Base-by-base conservation (phyloP, 2,888 invertebrate genomes). In the Drosophila emarginata region DNA sequence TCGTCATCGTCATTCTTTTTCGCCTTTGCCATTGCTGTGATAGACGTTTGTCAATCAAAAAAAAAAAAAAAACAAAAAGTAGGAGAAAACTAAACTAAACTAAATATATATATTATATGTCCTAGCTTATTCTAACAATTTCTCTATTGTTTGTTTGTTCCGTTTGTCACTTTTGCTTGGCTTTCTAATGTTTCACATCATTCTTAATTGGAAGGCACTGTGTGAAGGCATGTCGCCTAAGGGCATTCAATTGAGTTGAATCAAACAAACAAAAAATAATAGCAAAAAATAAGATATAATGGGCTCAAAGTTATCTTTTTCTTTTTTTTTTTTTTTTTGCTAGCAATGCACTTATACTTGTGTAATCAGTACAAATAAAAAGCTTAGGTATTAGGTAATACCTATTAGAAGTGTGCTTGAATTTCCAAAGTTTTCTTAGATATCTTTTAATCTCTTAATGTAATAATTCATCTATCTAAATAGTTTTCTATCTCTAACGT, bases 41-140 rank as follows among this genome's bases (percentile, higher is more conserved):
- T 85, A 76, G 87, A 87, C 78, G 76, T 76, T 83, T 87, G 89
- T 82, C 88, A 88, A 88, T 88, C 88, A 85, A 80, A 79, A 79
- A 26, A 32, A 32, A 32, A 32, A 1, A 32, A 9, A 11, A 4
- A 32, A 32, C 9, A 32, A 32, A 1, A 32, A 9, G 4, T 1
- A 32, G 9, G 32, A 26, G 32, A 7, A 45, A 45, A 45, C 45
- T 45, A 45, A 45, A 45, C 32, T 32, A 32, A 9, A 32, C n/a
- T 32, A 32, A 32, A 32, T 32, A 32, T 32, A 28, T 28, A 6
- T 76, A 32, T 9, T 32, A 32, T 32, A 76, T 87, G 77, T 58
- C 59, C 65, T 68, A 60, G 56, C 63, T 58, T 39, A 71, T 28
- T 40, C 37, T n/a, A 45, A 21, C 45, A 21, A 45, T 21, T 70